Evolutionary conservation across 2,113 vertebrate genomes (phyloP).

Genomic region (Siniperca knerii): DNA sequence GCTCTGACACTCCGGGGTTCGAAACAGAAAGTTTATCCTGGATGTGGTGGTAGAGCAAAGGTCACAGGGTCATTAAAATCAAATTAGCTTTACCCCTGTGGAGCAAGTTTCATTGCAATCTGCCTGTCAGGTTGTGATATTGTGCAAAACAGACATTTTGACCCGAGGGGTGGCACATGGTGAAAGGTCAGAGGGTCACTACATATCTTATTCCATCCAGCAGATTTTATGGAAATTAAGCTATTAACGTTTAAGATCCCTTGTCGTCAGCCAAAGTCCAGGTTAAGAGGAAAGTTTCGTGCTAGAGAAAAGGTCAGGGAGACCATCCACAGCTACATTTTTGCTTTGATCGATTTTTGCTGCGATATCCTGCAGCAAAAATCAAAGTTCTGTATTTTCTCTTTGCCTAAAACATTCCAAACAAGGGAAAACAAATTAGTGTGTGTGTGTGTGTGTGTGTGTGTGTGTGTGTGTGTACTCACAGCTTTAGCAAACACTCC

Average conservation of each 20-base stretch:
- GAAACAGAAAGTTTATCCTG: not conserved
- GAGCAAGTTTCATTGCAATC: not conserved
- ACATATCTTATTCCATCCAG: not conserved
- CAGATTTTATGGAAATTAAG: not conserved
- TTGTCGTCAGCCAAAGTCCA: not conserved
- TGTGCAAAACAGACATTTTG: not conserved
- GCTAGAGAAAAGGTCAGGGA: not conserved
- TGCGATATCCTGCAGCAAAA: not conserved
- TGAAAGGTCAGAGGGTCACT: not conserved
- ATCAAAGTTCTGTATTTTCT: not conserved
- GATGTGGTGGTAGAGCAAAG: not conserved
- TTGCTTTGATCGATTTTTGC: not conserved
- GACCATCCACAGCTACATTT: not conserved
- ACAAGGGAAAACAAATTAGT: not conserved
- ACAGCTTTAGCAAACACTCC: slow-evolving; percentile 99
- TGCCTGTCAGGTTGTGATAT: not conserved
- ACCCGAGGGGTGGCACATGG: not conserved
- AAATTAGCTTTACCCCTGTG: not conserved
- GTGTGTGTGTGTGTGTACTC: slow-evolving; percentile 79
- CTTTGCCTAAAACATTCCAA: not conserved
- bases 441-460: slow-evolving; percentile 18
- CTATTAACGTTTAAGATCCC: not conserved
- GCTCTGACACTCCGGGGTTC: not conserved
- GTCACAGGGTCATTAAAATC: not conserved
- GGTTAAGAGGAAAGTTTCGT: not conserved